Conservation (phyloP, 2,888 invertebrate genomes). For the Nephrotoma flavescens region DNA sequence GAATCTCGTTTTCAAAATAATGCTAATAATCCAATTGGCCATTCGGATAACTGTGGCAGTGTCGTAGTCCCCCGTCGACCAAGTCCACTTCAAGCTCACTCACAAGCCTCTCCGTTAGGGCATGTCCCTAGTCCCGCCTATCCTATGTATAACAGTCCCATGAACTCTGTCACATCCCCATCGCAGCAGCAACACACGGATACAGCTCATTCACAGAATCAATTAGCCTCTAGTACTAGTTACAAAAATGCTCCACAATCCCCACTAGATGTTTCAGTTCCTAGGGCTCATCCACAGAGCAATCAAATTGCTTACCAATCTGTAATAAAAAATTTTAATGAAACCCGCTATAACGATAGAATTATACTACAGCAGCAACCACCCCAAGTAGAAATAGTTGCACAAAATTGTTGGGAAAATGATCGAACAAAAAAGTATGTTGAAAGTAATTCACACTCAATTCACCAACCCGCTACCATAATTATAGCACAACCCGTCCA, state of each 20-base stretch:
- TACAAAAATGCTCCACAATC: conserved; percentile 39
- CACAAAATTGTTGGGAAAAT: conserved; percentile 44
- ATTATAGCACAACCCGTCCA: conserved; percentile 35
- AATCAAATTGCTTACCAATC: conserved; percentile 65
- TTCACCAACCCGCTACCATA: conserved; percentile 10
- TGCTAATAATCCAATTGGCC: conserved; percentile 29
- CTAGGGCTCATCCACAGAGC: conserved; percentile 43
- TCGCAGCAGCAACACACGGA: conserved; percentile 42
- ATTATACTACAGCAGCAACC: conserved; percentile 19
- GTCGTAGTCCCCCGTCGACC: conserved; percentile 45
- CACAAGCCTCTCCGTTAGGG: conserved; percentile 56
- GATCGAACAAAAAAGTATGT: conserved; percentile 37
- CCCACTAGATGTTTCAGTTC: conserved; percentile 52
- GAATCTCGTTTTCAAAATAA: conserved; percentile 47
- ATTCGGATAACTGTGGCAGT: conserved; percentile 20
- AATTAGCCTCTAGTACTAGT: conserved; percentile 10
- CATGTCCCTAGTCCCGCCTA: conserved; percentile 67
- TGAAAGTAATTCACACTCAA: conserved; percentile 21
- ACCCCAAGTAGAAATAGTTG: conserved; percentile 31
- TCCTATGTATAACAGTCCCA: conserved; percentile 72
- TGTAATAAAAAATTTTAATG: conserved; percentile 43
- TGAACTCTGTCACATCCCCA: conserved; percentile 60
- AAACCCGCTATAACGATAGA: background rate
- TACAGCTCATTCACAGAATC: conserved; percentile 9
- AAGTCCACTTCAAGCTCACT: conserved; percentile 51